Percentiles rank a stretch among this genome's conserved stretches.
These are phyloP conservation scores for Euproctis similis DNA, from an alignment of 2,888 invertebrate genomes.

Conservation along the genomic window DNA sequence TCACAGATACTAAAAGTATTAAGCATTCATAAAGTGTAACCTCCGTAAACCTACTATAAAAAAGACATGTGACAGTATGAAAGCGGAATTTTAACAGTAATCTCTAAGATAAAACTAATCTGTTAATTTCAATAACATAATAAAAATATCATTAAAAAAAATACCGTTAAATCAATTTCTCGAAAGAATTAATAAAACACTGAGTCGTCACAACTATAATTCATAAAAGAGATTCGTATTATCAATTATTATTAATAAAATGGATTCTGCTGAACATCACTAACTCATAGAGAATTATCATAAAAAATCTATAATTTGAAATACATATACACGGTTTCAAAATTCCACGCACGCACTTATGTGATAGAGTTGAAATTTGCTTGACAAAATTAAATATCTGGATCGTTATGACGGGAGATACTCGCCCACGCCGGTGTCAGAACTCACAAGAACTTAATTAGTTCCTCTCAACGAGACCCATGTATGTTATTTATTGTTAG, in stretches of 20 bases:
- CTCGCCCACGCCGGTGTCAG: conserved; percentile 51
- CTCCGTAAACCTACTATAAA: no score
- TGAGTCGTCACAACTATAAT: conserved; percentile 14
- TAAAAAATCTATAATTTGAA: conserved; percentile 32
- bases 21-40: no score
- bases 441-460: conserved; percentile 70
- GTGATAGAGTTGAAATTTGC: conserved; percentile 29
- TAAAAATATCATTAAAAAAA: no score
- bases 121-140: no score
- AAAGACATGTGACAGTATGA: no score
- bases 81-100: no score
- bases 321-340: conserved; percentile 2
- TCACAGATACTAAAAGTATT: no score
- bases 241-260: conserved; percentile 57
- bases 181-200: no score
- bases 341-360: conserved; percentile 11
- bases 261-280: conserved; percentile 42
- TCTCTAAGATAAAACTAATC: no score
- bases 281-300: no score
- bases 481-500: conserved; percentile 61
- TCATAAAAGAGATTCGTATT: conserved; percentile 40
- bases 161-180: no score
- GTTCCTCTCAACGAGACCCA: conserved; percentile 53
- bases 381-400: conserved; percentile 18
- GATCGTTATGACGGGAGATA: conserved; percentile 43